These are phyloP conservation scores for Hedychridium roseum DNA, from an alignment of 2,888 invertebrate genomes.

Conservation along the genomic window DNA sequence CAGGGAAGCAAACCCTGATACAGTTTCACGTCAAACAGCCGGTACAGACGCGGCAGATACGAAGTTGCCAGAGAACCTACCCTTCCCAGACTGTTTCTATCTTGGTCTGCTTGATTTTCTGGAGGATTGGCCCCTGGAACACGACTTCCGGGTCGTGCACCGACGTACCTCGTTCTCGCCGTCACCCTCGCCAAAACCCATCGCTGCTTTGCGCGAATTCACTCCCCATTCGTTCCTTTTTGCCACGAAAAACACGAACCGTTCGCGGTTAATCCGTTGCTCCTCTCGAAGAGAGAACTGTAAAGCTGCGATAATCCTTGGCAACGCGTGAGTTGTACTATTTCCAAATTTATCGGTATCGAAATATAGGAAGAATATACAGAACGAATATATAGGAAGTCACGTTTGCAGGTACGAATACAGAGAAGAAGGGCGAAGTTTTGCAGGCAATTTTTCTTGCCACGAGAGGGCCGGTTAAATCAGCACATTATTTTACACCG, in stretches of 20 bases:
- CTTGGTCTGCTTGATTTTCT: slow-evolving; percentile 29
- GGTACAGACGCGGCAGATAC: background rate
- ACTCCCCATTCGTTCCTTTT: slow-evolving; percentile 6
- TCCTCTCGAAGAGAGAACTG: no score
- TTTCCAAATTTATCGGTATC: no score
- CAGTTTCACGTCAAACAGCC: background rate
- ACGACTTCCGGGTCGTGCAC: slow-evolving; percentile 3
- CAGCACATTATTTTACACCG: slow-evolving; percentile 15
- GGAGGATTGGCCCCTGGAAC: slow-evolving; percentile 18
- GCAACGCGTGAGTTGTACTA: no score
- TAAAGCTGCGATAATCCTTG: no score
- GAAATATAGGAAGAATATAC: no score
- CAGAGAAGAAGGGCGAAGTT: no score
- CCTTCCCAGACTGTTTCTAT: slow-evolving; percentile 8
- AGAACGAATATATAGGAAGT: no score
- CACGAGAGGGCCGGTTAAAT: slow-evolving; percentile 18
- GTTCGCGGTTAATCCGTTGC: slow-evolving; percentile 25
- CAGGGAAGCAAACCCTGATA: no score
- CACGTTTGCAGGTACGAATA: no score
- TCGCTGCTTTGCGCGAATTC: background rate
- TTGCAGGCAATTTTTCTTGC: slow-evolving; percentile 4
- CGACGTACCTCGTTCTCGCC: slow-evolving; percentile 14
- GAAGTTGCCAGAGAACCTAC: background rate
- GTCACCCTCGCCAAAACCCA: slow-evolving; percentile 2
- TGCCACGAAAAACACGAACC: slow-evolving; percentile 23